Conservation (phyloP, 2,888 invertebrate genomes). For the Ypsolopha scabrella region DNA sequence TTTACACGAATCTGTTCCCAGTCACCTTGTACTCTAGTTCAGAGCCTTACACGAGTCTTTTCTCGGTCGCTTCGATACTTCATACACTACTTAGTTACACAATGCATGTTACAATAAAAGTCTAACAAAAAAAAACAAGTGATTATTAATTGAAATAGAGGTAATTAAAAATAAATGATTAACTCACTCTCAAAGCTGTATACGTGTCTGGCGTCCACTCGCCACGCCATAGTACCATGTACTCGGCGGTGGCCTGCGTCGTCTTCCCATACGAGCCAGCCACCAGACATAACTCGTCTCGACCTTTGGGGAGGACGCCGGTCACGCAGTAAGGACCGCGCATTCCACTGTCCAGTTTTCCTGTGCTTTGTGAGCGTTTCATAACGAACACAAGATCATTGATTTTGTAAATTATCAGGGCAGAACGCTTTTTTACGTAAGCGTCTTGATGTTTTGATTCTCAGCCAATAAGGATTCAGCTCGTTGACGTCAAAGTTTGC, state of each 20-base stretch:
- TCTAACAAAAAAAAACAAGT: no score
- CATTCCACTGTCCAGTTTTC: conserved; percentile 1
- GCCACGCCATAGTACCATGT: background rate
- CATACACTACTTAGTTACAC: no score
- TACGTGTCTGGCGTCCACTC: background rate
- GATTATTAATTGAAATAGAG: no score
- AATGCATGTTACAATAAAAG: no score
- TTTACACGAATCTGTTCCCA: no score
- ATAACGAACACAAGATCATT: background rate
- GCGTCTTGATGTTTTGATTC: background rate
- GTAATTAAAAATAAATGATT: no score
- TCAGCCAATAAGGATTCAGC: background rate
- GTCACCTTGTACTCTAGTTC: no score
- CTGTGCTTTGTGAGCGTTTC: background rate
- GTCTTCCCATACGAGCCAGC: background rate
- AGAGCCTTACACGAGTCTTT: no score
- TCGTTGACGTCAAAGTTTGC: background rate
- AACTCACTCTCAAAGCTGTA: background rate
- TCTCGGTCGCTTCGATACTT: no score
- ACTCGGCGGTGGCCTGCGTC: background rate
- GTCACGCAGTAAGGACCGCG: background rate
- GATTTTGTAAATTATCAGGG: background rate
- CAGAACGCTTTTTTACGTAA: background rate
- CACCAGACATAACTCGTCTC: conserved; percentile 1
- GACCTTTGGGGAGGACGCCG: background rate